These are phyloP conservation scores for Mastomys natalensis DNA, from an alignment of 2,113 vertebrate genomes.

Conservation along the genomic window DNA sequence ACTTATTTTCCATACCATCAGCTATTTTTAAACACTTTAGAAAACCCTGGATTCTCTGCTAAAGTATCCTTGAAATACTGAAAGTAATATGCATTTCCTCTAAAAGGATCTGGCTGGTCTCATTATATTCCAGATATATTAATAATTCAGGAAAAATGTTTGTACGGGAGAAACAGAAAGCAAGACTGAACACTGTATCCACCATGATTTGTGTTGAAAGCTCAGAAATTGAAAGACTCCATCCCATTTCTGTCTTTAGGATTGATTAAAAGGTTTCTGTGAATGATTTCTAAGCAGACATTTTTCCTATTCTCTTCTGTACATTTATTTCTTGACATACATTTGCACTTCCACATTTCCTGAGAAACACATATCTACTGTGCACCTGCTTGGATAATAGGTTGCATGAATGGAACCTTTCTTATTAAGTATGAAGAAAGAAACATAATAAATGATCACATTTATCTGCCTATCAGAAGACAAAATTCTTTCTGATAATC, in stretches of 20 bases:
- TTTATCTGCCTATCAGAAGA: not conserved
- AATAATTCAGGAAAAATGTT: conserved; percentile 22
- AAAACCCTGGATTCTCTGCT: not conserved
- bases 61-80: conserved; percentile 19
- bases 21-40: not conserved
- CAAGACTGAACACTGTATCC: not conserved
- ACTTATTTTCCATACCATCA: not conserved
- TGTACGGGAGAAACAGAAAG: not conserved
- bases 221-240: conserved; percentile 5
- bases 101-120: not conserved
- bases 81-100: not conserved
- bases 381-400: not conserved
- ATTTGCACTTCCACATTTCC: not conserved
- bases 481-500: not conserved
- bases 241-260: not conserved
- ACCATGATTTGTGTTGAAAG: not conserved
- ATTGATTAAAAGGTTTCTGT: not conserved
- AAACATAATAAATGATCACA: conserved; percentile 14
- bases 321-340: not conserved
- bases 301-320: not conserved
- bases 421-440: not conserved
- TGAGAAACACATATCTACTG: not conserved
- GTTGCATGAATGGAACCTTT: not conserved
- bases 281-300: not conserved
- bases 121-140: not conserved